Evolutionary conservation across 2,113 vertebrate species (phyloP).

Genomic region (Willisornis vidua): DNA sequence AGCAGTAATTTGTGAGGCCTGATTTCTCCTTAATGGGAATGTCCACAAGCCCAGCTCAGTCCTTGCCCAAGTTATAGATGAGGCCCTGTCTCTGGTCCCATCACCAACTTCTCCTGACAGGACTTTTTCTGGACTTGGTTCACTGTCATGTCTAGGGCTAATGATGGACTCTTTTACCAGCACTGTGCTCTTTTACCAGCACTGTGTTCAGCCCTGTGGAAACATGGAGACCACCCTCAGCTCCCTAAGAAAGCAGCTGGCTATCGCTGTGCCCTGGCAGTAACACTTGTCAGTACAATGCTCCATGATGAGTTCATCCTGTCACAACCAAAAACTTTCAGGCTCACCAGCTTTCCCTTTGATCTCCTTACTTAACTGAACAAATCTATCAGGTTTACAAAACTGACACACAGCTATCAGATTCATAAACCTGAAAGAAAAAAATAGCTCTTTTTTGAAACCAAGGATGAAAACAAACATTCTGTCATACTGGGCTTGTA

Average conservation of each 20-base stretch:
- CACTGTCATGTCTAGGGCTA: fast-evolving
- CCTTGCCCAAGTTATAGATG: background rate
- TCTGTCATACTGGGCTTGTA: background rate
- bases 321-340: background rate
- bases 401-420: background rate
- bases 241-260: background rate
- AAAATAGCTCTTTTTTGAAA: slow-evolving; percentile 12
- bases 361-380: background rate
- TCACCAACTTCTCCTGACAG: fast-evolving
- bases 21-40: background rate
- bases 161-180: background rate
- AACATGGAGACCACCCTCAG: fast-evolving
- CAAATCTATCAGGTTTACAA: background rate
- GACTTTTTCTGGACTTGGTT: background rate
- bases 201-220: background rate
- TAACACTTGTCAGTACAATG: fast-evolving
- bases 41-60: fast-evolving
- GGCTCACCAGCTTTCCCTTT: background rate
- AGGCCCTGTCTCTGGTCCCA: background rate
- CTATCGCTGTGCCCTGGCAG: background rate
- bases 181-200: background rate
- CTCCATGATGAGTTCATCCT: background rate
- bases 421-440: background rate
- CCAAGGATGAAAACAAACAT: background rate
- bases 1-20: background rate